Evolutionary conservation across 2,113 vertebrate genomes (phyloP).

Genomic region (Mus pahari): DNA sequence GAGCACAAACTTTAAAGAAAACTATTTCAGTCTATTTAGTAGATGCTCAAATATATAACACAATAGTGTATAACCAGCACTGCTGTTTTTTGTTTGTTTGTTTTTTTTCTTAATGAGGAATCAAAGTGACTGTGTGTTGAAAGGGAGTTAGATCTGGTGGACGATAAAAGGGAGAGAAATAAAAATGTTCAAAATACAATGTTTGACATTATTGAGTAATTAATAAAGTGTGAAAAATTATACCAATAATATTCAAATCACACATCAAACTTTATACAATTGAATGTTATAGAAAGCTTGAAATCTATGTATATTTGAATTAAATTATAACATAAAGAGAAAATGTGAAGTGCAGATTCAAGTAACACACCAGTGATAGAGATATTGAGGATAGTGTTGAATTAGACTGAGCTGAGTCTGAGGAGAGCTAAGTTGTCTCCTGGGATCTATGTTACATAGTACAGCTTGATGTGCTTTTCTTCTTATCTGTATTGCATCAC

Average conservation of each 20-base stretch:
- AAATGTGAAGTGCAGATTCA: background rate
- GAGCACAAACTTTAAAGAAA: background rate
- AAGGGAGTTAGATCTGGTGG: background rate
- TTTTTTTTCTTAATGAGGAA: background rate
- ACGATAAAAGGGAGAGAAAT: background rate
- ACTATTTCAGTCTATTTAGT: background rate
- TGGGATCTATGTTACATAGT: background rate
- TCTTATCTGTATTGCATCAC: background rate
- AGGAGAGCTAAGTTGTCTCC: too few species aligned
- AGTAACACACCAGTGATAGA: background rate
- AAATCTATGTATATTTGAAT: background rate
- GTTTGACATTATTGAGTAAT: background rate
- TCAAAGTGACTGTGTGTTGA: background rate
- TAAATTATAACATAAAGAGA: background rate
- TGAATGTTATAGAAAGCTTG: background rate
- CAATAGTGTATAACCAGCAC: background rate
- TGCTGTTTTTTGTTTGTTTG: background rate
- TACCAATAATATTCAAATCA: background rate
- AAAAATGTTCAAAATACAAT: background rate
- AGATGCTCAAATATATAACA: background rate
- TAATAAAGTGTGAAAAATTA: background rate
- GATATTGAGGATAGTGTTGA: background rate
- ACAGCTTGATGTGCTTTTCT: background rate
- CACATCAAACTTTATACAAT: background rate
- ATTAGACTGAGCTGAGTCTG: too few species aligned